Percentiles rank a stretch among this genome's conserved stretches.
These are phyloP conservation scores for Neosilurus hyrtlii DNA, from an alignment of 2,797 vertebrate genomes.

Conservation along the genomic window DNA sequence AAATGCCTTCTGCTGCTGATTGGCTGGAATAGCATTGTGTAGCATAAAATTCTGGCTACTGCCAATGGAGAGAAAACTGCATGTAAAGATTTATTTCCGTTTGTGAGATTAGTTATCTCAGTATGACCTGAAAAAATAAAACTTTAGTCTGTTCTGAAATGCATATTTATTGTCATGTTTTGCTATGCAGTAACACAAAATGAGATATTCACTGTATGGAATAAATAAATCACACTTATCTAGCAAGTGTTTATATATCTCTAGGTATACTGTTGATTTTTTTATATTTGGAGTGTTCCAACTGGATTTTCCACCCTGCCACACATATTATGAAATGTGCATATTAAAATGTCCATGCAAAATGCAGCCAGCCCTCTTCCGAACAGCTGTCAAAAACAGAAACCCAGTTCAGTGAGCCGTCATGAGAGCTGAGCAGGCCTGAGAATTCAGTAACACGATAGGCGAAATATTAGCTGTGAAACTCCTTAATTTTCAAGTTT, in stretches of 20 bases:
- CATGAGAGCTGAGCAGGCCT: slow-evolving; percentile 6
- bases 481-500: neutral
- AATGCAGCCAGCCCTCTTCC: slow-evolving; percentile 2
- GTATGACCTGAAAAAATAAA: neutral
- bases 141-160: neutral
- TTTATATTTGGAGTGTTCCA: too few relatives aligned
- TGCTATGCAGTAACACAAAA: neutral
- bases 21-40: neutral
- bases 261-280: neutral
- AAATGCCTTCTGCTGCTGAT: too few relatives aligned
- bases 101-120: neutral
- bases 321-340: neutral
- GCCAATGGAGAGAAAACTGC: neutral
- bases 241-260: neutral
- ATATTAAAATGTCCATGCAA: neutral
- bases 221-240: neutral
- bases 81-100: neutral
- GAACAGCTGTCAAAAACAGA: slow-evolving; percentile 17
- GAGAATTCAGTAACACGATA: slow-evolving; percentile 12
- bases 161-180: too few relatives aligned
- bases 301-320: neutral
- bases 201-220: neutral
- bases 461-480: neutral
- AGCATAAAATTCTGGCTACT: neutral
- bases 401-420: neutral